Evolutionary conservation across 1,140 invertebrate species (phyloP), one percentile per base, ranked within the genome.

Genomic region (Drosophila nikananu): DNA sequence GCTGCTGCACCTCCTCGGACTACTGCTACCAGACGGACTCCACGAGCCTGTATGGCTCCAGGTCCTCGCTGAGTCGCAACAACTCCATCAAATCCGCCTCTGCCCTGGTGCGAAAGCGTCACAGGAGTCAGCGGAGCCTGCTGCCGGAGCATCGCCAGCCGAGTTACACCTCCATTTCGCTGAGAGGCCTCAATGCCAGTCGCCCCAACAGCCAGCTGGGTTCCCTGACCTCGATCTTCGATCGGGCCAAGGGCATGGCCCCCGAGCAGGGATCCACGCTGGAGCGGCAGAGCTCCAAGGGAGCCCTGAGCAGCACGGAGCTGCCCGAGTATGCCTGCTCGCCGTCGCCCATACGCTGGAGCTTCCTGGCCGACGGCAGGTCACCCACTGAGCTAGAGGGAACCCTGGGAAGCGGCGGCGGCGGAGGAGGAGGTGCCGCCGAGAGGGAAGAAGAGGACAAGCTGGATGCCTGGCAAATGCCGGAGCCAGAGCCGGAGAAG

Each of bases 1-100:
- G 90, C 19, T 93, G 92, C 35, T 93, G 92, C 76, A 93, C 92
- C 37, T 90, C 91, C 27, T 93, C 92, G 12, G 92, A 93, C 21
- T 93, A 93, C 54, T 93, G 92, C 80, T 93, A 93, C 48, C 92
- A 93, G 42, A 93, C 92, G 17, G 92, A 93, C 62, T 93, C 92
- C 1, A 93, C 92, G 6, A 93, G 92, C 52, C 61, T 93, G 9
- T 93, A 93, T 8, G 92, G 92, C 0, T 93, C 92, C 0, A 59
- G 92, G 19, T 93, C 92, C 41, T 93, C 92, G 17, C 59, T 93
- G 15, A 93, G 92, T 46, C 79, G 91, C 41, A 92, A 93, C 37
- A 92, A 92, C 27, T 93, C 92, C 5, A 92, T 93, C 25, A 93
- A 93, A 51, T 93, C 92, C 1, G 92, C 91, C 1, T 93, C 92